These are phyloP conservation scores for Itoplectis maculator DNA, from an alignment of 2,888 invertebrate species.

Conservation along the genomic window DNA sequence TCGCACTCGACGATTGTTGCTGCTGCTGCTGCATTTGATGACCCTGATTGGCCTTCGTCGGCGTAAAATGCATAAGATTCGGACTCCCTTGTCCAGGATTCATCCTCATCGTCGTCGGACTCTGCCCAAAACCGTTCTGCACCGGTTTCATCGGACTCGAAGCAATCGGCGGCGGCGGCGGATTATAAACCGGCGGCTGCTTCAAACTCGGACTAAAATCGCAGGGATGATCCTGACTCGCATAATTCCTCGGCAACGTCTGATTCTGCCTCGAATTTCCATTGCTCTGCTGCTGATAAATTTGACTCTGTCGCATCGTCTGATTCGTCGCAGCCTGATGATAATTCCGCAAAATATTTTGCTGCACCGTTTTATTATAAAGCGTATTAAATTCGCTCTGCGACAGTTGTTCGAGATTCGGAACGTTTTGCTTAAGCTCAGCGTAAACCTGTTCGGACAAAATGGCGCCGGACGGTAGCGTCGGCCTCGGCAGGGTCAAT, in stretches of 20 bases:
- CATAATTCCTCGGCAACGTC: constrained; percentile 74
- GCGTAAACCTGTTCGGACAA: constrained; percentile 82
- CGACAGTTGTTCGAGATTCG: constrained; percentile 82
- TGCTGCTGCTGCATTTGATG: constrained; percentile 57
- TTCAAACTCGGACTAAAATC: constrained; percentile 81
- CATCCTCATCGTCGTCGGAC: constrained; percentile 70
- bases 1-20: constrained; percentile 65
- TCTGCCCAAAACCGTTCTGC: constrained; percentile 77
- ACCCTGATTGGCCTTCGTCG: constrained; percentile 65
- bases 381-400: constrained; percentile 83
- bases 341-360: constrained; percentile 82
- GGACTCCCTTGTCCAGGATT: constrained; percentile 69
- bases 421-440: constrained; percentile 81
- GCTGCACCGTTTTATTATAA: constrained; percentile 83
- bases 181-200: constrained; percentile 82
- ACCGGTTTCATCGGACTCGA: constrained; percentile 80
- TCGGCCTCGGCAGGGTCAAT: constrained; percentile 68
- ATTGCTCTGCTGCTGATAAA: constrained; percentile 66
- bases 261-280: constrained; percentile 72
- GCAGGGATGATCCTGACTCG: constrained; percentile 74
- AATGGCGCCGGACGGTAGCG: constrained; percentile 70
- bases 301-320: constrained; percentile 37
- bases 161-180: constrained; percentile 76
- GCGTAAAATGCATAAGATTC: constrained; percentile 78
- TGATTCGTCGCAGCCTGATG: constrained; percentile 64